These are phyloP conservation scores for Anolis carolinensis DNA, from an alignment of 2,113 vertebrate species.

Conservation along the genomic window DNA sequence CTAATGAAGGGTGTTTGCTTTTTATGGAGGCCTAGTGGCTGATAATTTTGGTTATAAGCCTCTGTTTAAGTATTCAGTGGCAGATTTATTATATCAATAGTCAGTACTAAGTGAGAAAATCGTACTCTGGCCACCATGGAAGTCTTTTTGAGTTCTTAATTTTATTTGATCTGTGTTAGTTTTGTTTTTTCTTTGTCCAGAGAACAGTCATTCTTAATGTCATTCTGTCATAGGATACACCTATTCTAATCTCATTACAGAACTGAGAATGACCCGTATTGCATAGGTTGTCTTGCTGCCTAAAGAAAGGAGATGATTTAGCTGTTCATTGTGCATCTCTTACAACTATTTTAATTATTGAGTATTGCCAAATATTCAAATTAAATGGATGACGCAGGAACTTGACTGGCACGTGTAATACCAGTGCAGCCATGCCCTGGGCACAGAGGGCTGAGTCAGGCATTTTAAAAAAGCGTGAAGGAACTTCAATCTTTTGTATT, in stretches of 20 bases:
- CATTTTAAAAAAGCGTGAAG: not conserved
- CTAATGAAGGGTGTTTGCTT: not conserved
- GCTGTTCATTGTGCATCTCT: not conserved
- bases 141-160: fast-evolving
- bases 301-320: conserved; percentile 5
- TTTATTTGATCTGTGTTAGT: not conserved
- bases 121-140: not conserved
- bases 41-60: not conserved
- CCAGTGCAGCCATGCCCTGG: not conserved
- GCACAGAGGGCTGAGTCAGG: not conserved
- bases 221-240: not conserved
- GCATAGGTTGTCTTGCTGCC: not conserved
- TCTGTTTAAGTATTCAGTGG: conserved; percentile 1
- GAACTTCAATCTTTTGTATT: not conserved
- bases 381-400: not conserved
- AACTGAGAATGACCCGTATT: not conserved
- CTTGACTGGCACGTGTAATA: not conserved
- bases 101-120: not conserved
- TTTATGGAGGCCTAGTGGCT: not conserved
- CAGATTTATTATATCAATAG: not conserved
- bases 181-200: conserved; percentile 15
- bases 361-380: not conserved
- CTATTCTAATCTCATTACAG: not conserved
- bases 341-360: conserved; percentile 7
- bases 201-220: not conserved